These are phyloP conservation scores for Amblyjoppa proteus DNA, from an alignment of 2,888 invertebrate species.

Conservation along the genomic window DNA sequence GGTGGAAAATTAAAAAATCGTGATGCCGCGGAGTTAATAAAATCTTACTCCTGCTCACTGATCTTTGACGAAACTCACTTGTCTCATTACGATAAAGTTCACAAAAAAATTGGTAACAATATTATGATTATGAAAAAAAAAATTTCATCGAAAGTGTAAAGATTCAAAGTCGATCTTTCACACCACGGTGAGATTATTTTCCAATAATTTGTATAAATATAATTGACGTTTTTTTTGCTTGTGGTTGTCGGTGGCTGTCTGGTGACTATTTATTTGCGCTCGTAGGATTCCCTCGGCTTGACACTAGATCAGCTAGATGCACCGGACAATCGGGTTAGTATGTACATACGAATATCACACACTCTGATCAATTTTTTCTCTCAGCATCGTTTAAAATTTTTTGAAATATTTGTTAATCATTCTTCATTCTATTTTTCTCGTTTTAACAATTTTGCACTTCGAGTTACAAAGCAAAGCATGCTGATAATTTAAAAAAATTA, in stretches of 20 bases:
- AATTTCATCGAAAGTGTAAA: not conserved
- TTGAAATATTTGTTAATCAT: not conserved
- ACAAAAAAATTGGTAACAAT: not conserved
- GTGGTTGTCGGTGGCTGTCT: conserved; percentile 78
- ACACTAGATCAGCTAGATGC: conserved; percentile 83
- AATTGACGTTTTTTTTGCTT: conserved; percentile 76
- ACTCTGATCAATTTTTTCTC: conserved; percentile 48
- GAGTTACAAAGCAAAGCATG: conserved; percentile 1
- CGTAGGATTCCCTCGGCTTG: conserved; percentile 84
- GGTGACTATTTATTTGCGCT: conserved; percentile 77
- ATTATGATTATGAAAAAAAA: conserved; percentile 17
- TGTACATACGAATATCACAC: conserved; percentile 66
- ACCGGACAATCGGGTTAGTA: conserved; percentile 84
- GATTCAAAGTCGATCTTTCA: not conserved
- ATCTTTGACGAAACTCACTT: not conserved
- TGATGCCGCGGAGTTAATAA: not conserved
- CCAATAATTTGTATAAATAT: conserved; percentile 12
- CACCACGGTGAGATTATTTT: not conserved
- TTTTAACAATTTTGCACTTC: conserved; percentile 8
- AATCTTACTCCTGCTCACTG: not conserved
- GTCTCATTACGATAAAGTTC: not conserved
- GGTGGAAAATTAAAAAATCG: conserved; percentile 36
- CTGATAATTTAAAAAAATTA: not conserved
- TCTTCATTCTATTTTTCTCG: conserved; percentile 11
- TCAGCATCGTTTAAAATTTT: conserved; percentile 27